Base-by-base conservation (phyloP, 2,888 invertebrate genomes). In the Cheilosia urbana region DNA sequence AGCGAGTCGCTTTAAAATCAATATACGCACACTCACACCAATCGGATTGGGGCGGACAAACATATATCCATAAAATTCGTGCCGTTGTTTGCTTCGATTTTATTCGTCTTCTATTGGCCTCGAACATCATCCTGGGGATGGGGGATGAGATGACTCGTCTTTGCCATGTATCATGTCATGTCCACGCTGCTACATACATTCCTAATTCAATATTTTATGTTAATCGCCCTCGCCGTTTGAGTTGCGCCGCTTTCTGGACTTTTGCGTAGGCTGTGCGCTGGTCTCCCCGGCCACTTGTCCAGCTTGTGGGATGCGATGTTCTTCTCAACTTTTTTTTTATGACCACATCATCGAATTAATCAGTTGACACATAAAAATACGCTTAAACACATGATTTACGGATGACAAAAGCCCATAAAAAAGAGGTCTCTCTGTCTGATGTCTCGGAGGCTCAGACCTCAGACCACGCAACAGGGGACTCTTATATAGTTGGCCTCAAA, bases 321-420 rank as follows among this genome's bases (percentile, higher is more conserved):
- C 55, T 21, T 49, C 34, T 34, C 3, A 34, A 11, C 4, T 15
- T 47, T 47, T 19, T 68, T 82, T 84, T 85, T 85, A 85, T 77
- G 68, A 76, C 55, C 81, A 85, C 80, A 85, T 85, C 85, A 85
- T 85, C 85, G 85, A 85, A 85, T 85, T 85, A 85, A 85, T 85
- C 85, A 85, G 85, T 85, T 85, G 85, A 85, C 85, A 85, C 85
- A 85, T 85, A 85, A 85, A 85, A 85, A 85, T 76, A 85, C 85
- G 85, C 85, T 85, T 85, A 85, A 85, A 80, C 81, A 81, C 85
- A 85, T 81, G 85, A 85, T 85, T 85, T 85, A 85, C 85, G 66
- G 80, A 51, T 85, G 80, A 85, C 85, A 85, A 85, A 85, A 85
- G 76, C 63, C 85, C 76, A 85, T 85, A 85, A 85, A 85, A 69